These are phyloP conservation scores for Protomyctophum bolini DNA, from an alignment of 2,113 vertebrate genomes.

Conservation along the genomic window DNA sequence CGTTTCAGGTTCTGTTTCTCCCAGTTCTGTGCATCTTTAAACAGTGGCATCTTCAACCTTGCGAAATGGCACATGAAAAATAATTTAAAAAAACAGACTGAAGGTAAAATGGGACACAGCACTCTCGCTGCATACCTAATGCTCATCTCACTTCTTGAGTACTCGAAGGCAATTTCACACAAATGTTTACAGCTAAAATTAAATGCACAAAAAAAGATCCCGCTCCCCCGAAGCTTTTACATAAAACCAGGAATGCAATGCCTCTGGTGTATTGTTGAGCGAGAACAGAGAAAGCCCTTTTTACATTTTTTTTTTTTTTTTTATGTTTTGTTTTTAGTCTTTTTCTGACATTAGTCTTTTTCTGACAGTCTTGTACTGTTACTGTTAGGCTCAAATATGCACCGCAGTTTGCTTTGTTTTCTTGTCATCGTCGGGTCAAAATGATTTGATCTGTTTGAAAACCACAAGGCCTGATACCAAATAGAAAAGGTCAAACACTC, in stretches of 20 bases:
- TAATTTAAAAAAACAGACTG: conserved; percentile 36
- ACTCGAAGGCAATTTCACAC: conserved; percentile 76
- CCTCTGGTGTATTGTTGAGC: conserved; percentile 74
- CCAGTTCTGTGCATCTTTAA: neutral
- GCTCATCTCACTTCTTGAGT: conserved; percentile 74
- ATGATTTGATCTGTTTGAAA: conserved; percentile 69
- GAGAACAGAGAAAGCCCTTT: conserved; percentile 82
- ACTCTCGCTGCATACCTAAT: conserved; percentile 69
- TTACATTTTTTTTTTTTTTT: conserved; percentile 56
- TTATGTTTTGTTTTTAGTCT: conserved; percentile 10
- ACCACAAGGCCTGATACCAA: conserved; percentile 27
- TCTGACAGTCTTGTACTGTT: conserved; percentile 68
- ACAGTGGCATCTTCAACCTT: conserved; percentile 15
- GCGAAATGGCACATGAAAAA: conserved; percentile 61
- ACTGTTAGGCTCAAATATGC: conserved; percentile 72
- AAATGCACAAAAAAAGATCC: conserved; percentile 60
- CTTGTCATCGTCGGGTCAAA: conserved; percentile 53
- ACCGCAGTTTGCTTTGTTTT: conserved; percentile 56
- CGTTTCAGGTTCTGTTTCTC: conserved; percentile 9
- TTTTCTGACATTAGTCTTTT: conserved; percentile 56
- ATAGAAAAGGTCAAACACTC: conserved; percentile 29
- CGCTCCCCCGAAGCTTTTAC: conserved; percentile 68
- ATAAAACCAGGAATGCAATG: conserved; percentile 80
- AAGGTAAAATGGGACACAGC: conserved; percentile 65
- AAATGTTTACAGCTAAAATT: conserved; percentile 73